Percentiles rank a stretch among this genome's conserved stretches.
phyloP scores from a whole-genome alignment of 2,888 invertebrate genomes.

The Archips crataeganus region DNA sequence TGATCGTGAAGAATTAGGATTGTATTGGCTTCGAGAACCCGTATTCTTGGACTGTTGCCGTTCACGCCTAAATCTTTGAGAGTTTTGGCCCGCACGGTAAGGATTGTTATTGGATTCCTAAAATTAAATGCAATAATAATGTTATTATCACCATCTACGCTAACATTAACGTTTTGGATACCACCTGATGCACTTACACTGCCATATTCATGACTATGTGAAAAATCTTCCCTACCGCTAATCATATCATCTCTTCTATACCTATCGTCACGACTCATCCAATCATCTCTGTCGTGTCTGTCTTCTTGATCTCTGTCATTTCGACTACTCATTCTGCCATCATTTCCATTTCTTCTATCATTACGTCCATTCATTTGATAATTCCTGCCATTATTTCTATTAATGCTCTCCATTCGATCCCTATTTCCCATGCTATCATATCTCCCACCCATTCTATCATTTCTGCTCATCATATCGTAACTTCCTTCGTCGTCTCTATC shows the following conservation, averaged over 20 bases:
- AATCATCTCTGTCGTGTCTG: slow-evolving; percentile 42
- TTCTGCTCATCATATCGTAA: slow-evolving; percentile 34
- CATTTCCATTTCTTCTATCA: slow-evolving; percentile 46
- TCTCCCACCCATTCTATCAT: slow-evolving; percentile 48
- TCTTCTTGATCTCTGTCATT: slow-evolving; percentile 48
- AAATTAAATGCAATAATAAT: background rate
- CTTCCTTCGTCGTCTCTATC: slow-evolving; percentile 32
- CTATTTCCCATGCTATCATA: slow-evolving; percentile 48
- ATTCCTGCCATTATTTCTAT: slow-evolving; percentile 32
- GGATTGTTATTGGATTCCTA: slow-evolving; percentile 53
- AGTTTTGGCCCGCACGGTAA: slow-evolving; percentile 56
- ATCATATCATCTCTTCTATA: slow-evolving; percentile 52
- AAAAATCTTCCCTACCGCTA: slow-evolving; percentile 60
- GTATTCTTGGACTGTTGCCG: slow-evolving; percentile 67
- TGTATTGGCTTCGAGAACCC: slow-evolving; percentile 77
- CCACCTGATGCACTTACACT: slow-evolving; percentile 59
- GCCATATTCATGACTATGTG: slow-evolving; percentile 61
- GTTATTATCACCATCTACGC: background rate
- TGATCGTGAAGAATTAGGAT: slow-evolving; percentile 66
- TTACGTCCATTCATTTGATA: slow-evolving; percentile 31
- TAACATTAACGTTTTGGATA: background rate
- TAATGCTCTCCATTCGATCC: slow-evolving; percentile 37
- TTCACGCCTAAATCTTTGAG: slow-evolving; percentile 69
- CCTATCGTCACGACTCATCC: slow-evolving; percentile 48
- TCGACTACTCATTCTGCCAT: slow-evolving; percentile 50